Percentiles rank a stretch among this genome's conserved stretches.
Conservation (phyloP, 2,888 invertebrate species). For the Stenichneumon culpator region DNA sequence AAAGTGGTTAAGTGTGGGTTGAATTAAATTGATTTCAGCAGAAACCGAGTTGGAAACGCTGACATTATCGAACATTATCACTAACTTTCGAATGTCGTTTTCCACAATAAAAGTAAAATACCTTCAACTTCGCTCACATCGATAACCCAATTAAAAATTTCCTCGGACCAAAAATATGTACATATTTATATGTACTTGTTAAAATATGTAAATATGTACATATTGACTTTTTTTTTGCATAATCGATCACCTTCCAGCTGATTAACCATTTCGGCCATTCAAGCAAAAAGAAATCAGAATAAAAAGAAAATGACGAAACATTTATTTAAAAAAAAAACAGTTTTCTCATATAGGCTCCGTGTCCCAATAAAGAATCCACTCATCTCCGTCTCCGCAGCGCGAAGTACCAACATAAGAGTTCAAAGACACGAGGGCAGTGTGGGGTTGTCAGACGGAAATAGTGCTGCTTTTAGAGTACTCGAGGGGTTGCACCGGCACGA, state of each 20-base stretch:
- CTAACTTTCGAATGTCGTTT: not conserved
- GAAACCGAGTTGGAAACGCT: too few relatives aligned
- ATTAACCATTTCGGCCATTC: not conserved
- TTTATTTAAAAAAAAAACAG: not conserved
- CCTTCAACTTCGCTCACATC: not conserved
- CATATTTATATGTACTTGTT: too few relatives aligned
- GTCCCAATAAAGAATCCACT: not conserved
- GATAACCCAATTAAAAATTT: not conserved
- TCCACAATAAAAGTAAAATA: not conserved
- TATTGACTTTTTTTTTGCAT: not conserved
- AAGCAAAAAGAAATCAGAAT: not conserved
- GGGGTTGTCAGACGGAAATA: conserved; percentile 42
- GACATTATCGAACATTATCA: too few relatives aligned
- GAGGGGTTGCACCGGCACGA: not conserved
- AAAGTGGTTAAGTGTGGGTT: too few relatives aligned
- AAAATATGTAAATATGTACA: not conserved
- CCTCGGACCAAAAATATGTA: not conserved
- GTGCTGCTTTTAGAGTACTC: conserved; percentile 40
- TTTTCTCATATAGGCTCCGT: not conserved
- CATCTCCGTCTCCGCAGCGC: not conserved
- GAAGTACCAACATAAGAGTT: conserved; percentile 47
- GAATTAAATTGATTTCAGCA: too few relatives aligned
- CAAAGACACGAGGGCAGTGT: conserved; percentile 28
- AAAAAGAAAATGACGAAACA: not conserved
- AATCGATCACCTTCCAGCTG: not conserved